Conservation (phyloP, 2,113 vertebrate genomes). For the Alectura lathami region DNA sequence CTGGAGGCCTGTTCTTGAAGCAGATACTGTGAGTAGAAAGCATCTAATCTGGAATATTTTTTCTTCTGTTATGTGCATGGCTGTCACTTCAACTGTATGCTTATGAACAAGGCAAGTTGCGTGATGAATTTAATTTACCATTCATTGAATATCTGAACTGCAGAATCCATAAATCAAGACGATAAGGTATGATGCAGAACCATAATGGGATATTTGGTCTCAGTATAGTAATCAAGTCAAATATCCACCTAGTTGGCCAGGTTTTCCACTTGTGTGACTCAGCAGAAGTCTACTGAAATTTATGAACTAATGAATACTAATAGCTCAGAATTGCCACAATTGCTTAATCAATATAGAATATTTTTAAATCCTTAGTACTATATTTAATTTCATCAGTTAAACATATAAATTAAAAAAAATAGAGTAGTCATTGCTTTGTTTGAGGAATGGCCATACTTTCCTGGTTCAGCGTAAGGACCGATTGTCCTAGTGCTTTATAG, state of each 20-base stretch:
- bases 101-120: not conserved
- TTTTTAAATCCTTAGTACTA: conserved; percentile 17
- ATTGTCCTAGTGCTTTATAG: not conserved
- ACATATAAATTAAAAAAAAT: not conserved
- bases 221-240: not conserved
- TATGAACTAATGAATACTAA: conserved; percentile 16
- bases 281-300: conserved; percentile 16
- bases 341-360: conserved; percentile 44
- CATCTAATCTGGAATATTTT: not conserved
- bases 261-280: conserved; percentile 5
- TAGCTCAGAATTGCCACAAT: conserved; percentile 4
- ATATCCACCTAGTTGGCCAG: not conserved
- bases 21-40: not conserved
- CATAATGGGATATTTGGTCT: conserved; percentile 8
- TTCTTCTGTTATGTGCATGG: not conserved
- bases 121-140: not conserved
- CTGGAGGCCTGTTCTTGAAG: not conserved
- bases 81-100: not conserved
- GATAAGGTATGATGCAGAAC: not conserved
- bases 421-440: not conserved
- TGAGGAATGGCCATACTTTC: not conserved
- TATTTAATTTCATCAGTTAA: conserved; percentile 17
- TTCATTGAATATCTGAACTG: not conserved
- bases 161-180: not conserved
- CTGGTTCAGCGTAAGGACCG: not conserved